A percentile compares a stretch with the other conserved stretches of the same genome.
Conservation (phyloP, 2,113 vertebrate genomes). For the Ciconia stormi region DNA sequence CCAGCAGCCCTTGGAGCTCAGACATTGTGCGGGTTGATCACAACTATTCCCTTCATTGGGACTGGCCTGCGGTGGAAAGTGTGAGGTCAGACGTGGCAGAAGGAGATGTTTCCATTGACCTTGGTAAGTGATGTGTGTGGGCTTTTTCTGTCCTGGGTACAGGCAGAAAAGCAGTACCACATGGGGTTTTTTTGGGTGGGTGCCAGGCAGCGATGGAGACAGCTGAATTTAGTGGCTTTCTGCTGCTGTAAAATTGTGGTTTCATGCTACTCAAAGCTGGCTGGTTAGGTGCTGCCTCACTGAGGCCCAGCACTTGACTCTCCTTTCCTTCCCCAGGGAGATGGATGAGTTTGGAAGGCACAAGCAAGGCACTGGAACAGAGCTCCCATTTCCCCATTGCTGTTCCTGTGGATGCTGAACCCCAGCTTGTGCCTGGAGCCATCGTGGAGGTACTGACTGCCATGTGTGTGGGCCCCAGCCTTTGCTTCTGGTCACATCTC, state of each 20-base stretch:
- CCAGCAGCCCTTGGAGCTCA: slow-evolving; percentile 37
- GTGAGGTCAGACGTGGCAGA: slow-evolving; percentile 73
- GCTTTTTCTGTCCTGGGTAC: background rate
- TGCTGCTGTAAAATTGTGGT: background rate
- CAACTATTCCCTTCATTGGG: slow-evolving; percentile 79
- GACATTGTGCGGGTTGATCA: slow-evolving; percentile 80
- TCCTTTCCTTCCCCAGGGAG: background rate
- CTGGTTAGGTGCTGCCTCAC: background rate
- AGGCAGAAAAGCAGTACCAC: background rate
- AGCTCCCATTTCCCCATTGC: background rate
- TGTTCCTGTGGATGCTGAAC: background rate
- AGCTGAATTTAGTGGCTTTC: background rate
- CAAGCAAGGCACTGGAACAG: background rate
- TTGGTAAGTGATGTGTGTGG: slow-evolving; percentile 68
- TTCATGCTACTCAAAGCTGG: background rate
- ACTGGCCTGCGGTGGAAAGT: slow-evolving; percentile 41
- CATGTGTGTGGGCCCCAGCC: fast-evolving
- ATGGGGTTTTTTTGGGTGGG: background rate
- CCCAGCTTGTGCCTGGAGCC: background rate
- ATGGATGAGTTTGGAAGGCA: background rate
- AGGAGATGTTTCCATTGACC: slow-evolving; percentile 78
- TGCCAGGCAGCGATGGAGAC: background rate
- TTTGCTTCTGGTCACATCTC: background rate
- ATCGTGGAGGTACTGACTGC: background rate
- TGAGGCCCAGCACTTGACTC: background rate